Evolutionary conservation across 2,797 vertebrate genomes (phyloP), one percentile per base, ranked within the genome.

Genomic region (Cyclura pinguis): DNA sequence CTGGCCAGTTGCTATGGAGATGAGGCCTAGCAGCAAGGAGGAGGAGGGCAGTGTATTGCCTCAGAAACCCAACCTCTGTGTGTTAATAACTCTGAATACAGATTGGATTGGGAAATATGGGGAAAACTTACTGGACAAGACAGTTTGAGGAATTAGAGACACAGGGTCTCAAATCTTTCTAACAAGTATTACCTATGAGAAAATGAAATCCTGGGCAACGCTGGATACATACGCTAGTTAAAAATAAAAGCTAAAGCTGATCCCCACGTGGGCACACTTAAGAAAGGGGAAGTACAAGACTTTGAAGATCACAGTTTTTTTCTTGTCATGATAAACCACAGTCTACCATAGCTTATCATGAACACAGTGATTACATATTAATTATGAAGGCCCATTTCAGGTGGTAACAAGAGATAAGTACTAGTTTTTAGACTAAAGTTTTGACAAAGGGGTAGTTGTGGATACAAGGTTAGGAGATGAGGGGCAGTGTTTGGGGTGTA

Each of bases 341-440:
- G 32, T 50, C 50, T 10, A 78, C 20, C 74, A 78, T 87, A 78
- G 13, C 50, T 50, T 24, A 50, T 20, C 57, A 64, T 87, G 16
- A 87, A 20, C 42, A 16, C 4, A 87, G 7, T 16, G 13, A 18
- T 78, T 32, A 77, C 80, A 24, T 20, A 20, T 77, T 52, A 38
- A 52, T 82, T 87, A 77, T 38, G 14, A 42, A 50, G 12, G 13
- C 57, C 24, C 20, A 57, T 87, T 77, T 67, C 38, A 59, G 20
- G n/a, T 32, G 0, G 7, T 67, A 24, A 0, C 29, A 57, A 12
- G 74, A 20, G 24, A 35, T 38, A 74, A 35, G 20, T 18, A 47
- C 22, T 47, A 89, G 57, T 67, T 83, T 78, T 72, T 55, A 12
- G 57, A 86, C 10, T 7, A 57, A 77, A 55, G 67, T 89, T 88